Percentiles rank a stretch among this genome's conserved stretches.
These are phyloP conservation scores for Eolophus roseicapilla DNA, from an alignment of 2,113 vertebrate genomes.

Conservation along the genomic window DNA sequence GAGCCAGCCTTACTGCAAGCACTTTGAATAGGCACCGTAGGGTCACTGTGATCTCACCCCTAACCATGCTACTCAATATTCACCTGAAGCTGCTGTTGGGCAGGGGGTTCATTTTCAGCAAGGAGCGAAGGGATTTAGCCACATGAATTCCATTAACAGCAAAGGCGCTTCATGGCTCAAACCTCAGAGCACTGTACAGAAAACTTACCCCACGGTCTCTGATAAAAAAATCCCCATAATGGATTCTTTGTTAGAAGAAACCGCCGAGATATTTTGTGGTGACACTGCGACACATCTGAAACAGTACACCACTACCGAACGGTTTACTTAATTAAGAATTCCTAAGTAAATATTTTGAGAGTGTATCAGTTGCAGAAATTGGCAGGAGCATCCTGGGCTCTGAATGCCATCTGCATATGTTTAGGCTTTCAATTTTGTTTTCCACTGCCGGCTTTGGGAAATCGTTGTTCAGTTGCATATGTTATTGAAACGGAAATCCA, in stretches of 20 bases:
- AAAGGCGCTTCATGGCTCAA: background rate
- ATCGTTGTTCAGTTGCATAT: background rate
- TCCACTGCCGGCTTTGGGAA: background rate
- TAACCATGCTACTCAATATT: background rate
- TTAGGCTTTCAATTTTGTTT: constrained; percentile 57
- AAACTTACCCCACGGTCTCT: background rate
- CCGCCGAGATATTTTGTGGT: background rate
- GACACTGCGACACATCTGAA: constrained; percentile 49
- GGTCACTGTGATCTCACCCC: background rate
- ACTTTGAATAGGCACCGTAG: background rate
- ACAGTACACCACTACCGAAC: constrained; percentile 10
- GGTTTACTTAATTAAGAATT: constrained; percentile 67
- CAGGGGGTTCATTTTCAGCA: background rate
- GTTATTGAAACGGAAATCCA: background rate
- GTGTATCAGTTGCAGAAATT: constrained; percentile 38
- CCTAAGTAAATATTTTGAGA: constrained; percentile 67
- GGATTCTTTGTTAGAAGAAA: constrained; percentile 43
- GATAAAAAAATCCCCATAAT: constrained; percentile 27
- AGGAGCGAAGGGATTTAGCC: background rate
- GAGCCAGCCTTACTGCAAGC: background rate
- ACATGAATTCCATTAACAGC: background rate
- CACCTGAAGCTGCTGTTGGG: background rate
- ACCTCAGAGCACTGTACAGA: background rate
- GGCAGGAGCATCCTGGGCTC: constrained; percentile 7
- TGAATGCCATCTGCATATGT: constrained; percentile 49